Evolutionary conservation across 2,113 vertebrate species (phyloP).

Genomic region (Rhinichthys klamathensis): DNA sequence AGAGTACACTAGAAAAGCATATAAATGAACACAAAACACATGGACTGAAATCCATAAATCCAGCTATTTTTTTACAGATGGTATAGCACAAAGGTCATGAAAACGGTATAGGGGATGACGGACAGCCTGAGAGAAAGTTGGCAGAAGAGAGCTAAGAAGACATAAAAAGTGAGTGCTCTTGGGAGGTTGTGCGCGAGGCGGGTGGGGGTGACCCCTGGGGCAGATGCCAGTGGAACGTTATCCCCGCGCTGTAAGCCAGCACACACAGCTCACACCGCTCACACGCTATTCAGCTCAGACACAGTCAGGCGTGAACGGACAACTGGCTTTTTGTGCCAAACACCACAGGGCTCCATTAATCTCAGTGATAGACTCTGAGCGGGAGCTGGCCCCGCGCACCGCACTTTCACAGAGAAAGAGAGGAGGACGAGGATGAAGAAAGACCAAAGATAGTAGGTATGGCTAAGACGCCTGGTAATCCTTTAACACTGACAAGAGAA

Average conservation of each 20-base stretch:
- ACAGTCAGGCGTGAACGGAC: constrained; percentile 65
- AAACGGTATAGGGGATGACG: background rate
- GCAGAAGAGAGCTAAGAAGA: constrained; percentile 8
- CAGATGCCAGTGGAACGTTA: constrained; percentile 68
- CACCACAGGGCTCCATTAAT: constrained; percentile 67
- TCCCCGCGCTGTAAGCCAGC: constrained; percentile 66
- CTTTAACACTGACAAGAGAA: constrained; percentile 64
- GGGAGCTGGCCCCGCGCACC: constrained; percentile 54
- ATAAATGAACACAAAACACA: background rate
- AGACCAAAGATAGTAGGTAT: constrained; percentile 59
- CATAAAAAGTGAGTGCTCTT: constrained; percentile 28
- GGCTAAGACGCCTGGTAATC: constrained; percentile 60
- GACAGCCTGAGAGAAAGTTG: background rate
- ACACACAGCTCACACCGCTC: constrained; percentile 64
- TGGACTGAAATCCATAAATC: background rate
- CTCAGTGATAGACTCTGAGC: constrained; percentile 64
- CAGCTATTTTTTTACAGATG: background rate
- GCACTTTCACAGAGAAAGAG: constrained; percentile 47
- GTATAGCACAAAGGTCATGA: background rate
- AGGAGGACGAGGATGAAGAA: constrained; percentile 52
- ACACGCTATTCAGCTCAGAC: constrained; percentile 60
- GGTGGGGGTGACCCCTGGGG: constrained; percentile 64
- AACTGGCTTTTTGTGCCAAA: constrained; percentile 67
- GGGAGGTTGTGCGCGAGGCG: constrained; percentile 56
- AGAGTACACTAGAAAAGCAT: background rate